phyloP scores from a whole-genome alignment of 2,113 vertebrate species.

The Rhipidura dahli region DNA sequence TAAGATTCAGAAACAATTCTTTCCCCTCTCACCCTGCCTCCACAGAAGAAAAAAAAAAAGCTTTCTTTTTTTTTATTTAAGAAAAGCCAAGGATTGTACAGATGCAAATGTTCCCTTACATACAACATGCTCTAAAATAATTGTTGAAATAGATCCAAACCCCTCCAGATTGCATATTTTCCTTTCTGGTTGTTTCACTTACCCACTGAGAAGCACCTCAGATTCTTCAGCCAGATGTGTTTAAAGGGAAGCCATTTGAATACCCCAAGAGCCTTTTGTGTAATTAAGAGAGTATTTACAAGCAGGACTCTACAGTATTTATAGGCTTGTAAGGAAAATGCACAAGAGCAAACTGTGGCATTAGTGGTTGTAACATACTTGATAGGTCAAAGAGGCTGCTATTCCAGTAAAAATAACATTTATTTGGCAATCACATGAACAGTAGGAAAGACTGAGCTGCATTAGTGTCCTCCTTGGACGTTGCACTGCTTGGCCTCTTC shows the following conservation, averaged over 20 bases:
- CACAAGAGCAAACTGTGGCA: neutral
- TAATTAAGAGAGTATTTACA: neutral
- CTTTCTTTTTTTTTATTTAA: neutral
- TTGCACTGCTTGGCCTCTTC: neutral
- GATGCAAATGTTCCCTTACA: neutral
- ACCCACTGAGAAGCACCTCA: neutral
- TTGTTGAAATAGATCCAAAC: neutral
- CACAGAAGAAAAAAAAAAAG: neutral
- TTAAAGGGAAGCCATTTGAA: neutral
- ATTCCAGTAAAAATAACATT: neutral
- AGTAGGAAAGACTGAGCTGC: neutral
- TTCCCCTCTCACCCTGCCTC: neutral
- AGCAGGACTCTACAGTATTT: neutral
- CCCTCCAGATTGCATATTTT: neutral
- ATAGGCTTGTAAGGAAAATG: neutral
- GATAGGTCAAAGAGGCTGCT: neutral
- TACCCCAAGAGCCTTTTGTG: neutral
- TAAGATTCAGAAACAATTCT: constrained; percentile 39
- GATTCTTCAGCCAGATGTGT: neutral
- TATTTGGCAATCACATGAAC: neutral
- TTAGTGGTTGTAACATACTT: neutral
- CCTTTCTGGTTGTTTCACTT: neutral
- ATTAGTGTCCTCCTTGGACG: neutral
- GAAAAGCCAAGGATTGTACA: neutral
- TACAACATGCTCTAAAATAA: neutral